Evolutionary conservation across 2,113 vertebrate genomes (phyloP), one percentile per base, ranked within the genome.

Genomic region (Suncus etruscus): DNA sequence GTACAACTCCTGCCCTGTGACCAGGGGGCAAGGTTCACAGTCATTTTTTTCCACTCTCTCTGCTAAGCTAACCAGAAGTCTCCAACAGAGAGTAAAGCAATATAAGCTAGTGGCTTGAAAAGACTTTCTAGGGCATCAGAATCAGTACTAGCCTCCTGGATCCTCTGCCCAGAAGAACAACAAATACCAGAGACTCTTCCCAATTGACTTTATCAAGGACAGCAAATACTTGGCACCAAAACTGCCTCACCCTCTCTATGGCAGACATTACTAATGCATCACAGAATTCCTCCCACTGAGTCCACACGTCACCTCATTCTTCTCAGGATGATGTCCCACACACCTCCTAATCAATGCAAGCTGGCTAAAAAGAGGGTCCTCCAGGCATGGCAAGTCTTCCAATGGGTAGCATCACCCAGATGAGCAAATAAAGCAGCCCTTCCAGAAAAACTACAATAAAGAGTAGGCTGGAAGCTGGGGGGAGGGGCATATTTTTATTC

Each of bases 61-160:
- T 90, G 69, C 20, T 73, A 83, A 85, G 54, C 78, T 89, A 86
- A 94, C 72, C 58, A 75, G 74, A 84, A 74, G 39, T 65, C 50
- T 90, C 86, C 77, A 27, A 61, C 58, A 54, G 74, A 90, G 29
- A 92, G 66, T n/a, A 25, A 91, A 92, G 70, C 48, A 77, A 73
- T 86, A 83, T 27, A 16, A 92, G 87, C 88, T 87, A 3, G 77
- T 87, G 83, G 74, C 86, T 77, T 81, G 29, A 86, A 84, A 93
- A 91, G 92, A 81, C 77, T 83, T 87, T 76, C 76, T 83, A 86
- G 88, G 73, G 94, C 86, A 90, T 90, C 6, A 31, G 95, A 91
- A 95, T 74, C 73, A 90, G 74, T 54, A 29, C 50, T 83, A 87
- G 93, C 72, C 83, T 83, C 75, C 93, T 92, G 92, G 93, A 84